Evolutionary conservation across 2,113 vertebrate species (phyloP).

Genomic region (Brienomyrus brachyistius): DNA sequence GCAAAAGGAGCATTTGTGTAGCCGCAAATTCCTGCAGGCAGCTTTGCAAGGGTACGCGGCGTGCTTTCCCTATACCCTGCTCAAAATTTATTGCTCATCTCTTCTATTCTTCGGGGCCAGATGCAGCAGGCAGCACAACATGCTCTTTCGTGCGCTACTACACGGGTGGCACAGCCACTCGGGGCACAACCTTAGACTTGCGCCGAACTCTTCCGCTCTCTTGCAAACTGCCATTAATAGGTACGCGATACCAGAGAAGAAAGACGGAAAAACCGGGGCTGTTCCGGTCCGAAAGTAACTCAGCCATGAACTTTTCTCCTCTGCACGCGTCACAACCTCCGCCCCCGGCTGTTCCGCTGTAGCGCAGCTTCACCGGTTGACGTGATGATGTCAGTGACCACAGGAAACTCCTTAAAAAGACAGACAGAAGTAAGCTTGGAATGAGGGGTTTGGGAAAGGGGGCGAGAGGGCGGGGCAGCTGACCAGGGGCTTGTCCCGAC

Average conservation of each 20-base stretch:
- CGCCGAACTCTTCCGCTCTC: neutral
- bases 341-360: neutral
- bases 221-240: neutral
- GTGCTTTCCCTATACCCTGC: constrained; percentile 50
- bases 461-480: constrained; percentile 25
- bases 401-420: constrained; percentile 67
- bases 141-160: neutral
- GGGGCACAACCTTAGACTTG: neutral
- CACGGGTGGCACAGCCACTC: neutral
- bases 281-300: constrained; percentile 35
- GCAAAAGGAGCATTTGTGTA: constrained; percentile 49
- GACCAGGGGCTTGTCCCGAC: constrained; percentile 9
- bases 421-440: constrained; percentile 34
- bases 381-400: constrained; percentile 16
- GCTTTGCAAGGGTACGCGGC: constrained; percentile 45
- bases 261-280: neutral
- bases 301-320: constrained; percentile 41
- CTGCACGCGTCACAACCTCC: constrained; percentile 24
- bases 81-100: constrained; percentile 57
- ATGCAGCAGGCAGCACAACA: constrained; percentile 34
- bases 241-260: neutral
- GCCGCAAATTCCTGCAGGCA: constrained; percentile 32
- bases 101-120: constrained; percentile 50
- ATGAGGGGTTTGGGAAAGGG: constrained; percentile 9
- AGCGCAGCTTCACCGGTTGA: constrained; percentile 6